Conservation (phyloP, 2,888 invertebrate genomes). For the Folsomia candida region DNA sequence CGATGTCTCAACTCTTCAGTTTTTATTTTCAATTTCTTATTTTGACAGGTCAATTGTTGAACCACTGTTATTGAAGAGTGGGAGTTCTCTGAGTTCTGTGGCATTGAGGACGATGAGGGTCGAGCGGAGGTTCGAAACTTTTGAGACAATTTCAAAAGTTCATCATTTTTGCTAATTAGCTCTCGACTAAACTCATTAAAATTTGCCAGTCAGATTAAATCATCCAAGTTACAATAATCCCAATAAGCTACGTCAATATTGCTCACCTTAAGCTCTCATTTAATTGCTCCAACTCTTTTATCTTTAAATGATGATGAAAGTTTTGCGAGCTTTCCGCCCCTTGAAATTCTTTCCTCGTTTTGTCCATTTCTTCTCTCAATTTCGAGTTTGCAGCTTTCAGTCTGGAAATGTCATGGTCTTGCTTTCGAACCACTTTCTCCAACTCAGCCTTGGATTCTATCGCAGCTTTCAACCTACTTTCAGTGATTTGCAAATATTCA, state of each 20-base stretch:
- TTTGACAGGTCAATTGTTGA: constrained; percentile 6
- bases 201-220: no score
- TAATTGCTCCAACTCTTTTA: constrained; percentile 21
- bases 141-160: no score
- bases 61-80: no score
- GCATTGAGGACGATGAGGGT: no score
- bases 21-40: constrained; percentile 23
- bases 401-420: constrained; percentile 12
- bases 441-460: constrained; percentile 19
- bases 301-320: constrained; percentile 12
- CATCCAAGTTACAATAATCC: no score
- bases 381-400: constrained; percentile 13
- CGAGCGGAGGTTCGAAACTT: no score
- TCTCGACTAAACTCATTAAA: no score
- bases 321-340: not conserved
- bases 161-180: no score
- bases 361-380: not conserved
- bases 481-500: constrained; percentile 44
- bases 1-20: constrained; percentile 26
- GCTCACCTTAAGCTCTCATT: constrained; percentile 23
- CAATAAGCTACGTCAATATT: no score
- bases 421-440: constrained; percentile 20
- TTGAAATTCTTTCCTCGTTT: not conserved
- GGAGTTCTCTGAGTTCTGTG: no score
- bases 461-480: constrained; percentile 24